Conservation (phyloP, 2,113 vertebrate genomes). For the Carlito syrichta region DNA sequence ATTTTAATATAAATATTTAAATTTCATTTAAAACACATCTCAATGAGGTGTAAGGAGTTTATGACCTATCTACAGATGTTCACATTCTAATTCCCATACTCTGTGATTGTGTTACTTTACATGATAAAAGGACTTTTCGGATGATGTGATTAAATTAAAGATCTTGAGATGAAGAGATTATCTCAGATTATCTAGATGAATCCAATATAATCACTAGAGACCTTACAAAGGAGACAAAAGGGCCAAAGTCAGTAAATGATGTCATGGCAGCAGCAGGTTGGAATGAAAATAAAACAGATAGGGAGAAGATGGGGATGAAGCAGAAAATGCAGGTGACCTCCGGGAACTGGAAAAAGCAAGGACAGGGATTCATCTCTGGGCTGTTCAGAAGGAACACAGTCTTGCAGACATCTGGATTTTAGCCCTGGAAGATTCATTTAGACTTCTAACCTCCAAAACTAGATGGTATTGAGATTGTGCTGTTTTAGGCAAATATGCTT, state of each 20-base stretch:
- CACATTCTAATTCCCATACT: background rate
- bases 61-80: background rate
- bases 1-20: background rate
- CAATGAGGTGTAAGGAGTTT: background rate
- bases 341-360: background rate
- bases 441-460: background rate
- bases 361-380: background rate
- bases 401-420: background rate
- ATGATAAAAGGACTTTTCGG: background rate
- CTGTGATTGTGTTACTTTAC: background rate
- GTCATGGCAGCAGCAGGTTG: background rate
- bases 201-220: background rate
- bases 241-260: background rate
- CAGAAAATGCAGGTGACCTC: background rate
- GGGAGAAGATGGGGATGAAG: background rate
- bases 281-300: no score
- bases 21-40: background rate
- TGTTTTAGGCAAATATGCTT: background rate
- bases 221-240: background rate
- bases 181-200: background rate
- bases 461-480: background rate
- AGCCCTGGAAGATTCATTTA: background rate
- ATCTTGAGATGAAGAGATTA: background rate
- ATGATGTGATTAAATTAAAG: background rate
- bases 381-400: fast-evolving